Evolutionary conservation across 2,888 invertebrate species (phyloP).

Genomic region (Aleiodes testaceus): DNA sequence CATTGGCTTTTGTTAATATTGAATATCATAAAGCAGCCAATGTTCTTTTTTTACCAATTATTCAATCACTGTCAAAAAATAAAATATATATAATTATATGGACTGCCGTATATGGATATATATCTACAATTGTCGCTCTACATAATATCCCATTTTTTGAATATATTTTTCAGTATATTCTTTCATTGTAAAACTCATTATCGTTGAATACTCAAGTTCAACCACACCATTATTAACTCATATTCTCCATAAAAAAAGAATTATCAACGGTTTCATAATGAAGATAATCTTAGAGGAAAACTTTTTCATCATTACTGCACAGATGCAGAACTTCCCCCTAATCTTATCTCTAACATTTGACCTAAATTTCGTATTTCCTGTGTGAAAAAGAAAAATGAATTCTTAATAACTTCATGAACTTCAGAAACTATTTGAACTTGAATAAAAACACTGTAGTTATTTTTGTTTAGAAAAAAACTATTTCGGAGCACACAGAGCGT

Average conservation of each 20-base stretch:
- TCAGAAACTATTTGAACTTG: not conserved
- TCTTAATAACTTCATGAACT: not conserved
- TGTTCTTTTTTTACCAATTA: no score
- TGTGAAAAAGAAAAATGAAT: not conserved
- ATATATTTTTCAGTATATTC: no score
- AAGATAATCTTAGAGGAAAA: not conserved
- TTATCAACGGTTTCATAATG: not conserved
- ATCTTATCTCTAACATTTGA: conserved; percentile 20
- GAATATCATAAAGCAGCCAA: no score
- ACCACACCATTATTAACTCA: no score
- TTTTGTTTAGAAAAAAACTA: not conserved
- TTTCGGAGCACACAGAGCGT: not conserved
- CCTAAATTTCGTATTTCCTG: not conserved
- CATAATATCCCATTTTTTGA: no score
- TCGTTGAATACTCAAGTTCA: no score
- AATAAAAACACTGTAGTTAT: conserved; percentile 8
- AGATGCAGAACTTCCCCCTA: not conserved
- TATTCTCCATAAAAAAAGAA: conserved; percentile 1
- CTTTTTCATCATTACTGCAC: not conserved
- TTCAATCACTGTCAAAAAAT: no score
- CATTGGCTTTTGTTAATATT: no score
- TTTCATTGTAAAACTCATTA: no score
- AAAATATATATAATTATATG: no score
- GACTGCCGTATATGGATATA: no score
- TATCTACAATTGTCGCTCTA: no score